A percentile compares a stretch with the other conserved stretches of the same genome.
phyloP scores from a whole-genome alignment of 64 coral and sea anemone genomes.

The Dendrophyllia cribrosa region DNA sequence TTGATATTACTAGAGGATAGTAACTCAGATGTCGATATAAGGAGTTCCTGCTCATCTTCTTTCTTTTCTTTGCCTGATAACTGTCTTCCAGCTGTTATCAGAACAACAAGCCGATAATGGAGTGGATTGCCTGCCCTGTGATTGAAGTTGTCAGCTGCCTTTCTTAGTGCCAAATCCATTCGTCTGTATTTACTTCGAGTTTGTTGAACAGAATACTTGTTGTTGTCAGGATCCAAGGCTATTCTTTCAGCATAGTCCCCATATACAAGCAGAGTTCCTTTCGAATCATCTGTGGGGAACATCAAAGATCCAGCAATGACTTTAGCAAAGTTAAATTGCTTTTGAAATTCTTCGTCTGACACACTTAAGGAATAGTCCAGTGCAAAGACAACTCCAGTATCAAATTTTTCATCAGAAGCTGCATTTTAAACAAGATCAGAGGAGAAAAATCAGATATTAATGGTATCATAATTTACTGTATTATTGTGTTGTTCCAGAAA shows the following conservation, averaged over 20 bases:
- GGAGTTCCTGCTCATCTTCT: background rate
- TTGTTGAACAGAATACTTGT: background rate
- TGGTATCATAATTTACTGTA: background rate
- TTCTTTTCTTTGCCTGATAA: background rate
- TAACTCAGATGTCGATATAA: background rate
- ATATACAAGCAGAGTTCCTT: background rate
- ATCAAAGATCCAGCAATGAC: background rate
- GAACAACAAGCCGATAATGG: background rate
- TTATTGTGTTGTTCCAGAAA: too few relatives aligned
- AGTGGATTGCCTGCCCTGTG: background rate
- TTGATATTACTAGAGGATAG: background rate
- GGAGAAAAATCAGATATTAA: background rate
- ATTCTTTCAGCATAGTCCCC: background rate
- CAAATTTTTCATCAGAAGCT: background rate
- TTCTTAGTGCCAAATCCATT: background rate
- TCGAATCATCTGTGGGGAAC: background rate
- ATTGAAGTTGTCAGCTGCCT: background rate
- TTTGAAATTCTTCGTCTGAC: background rate
- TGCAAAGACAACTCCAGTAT: background rate
- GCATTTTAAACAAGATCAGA: background rate
- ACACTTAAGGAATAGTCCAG: conserved; percentile 23
- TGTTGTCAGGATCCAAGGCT: background rate
- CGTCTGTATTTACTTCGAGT: background rate
- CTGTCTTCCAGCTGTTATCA: conserved; percentile 26
- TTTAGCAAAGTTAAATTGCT: conserved; percentile 1